phyloP scores from a whole-genome alignment of 2,888 invertebrate species.

The Phlogophora meticulosa region DNA sequence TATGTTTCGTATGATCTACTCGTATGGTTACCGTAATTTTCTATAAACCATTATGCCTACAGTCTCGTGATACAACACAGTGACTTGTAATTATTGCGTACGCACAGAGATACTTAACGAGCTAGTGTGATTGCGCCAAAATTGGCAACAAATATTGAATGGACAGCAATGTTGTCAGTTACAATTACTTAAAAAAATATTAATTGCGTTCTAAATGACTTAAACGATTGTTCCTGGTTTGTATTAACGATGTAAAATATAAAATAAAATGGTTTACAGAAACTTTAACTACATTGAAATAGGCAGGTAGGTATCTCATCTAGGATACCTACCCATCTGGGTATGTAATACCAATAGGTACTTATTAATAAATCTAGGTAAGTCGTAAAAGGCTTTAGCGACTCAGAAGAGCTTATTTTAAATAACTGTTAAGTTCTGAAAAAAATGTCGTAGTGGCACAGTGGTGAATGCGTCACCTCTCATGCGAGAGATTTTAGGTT shows the following conservation, averaged over 20 bases:
- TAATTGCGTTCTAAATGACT: slow-evolving; percentile 11
- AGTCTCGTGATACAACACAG: slow-evolving; percentile 43
- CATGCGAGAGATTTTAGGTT: too few species aligned
- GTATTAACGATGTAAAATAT: neutral
- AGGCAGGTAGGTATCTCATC: too few species aligned
- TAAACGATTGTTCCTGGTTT: neutral
- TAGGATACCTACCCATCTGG: too few species aligned
- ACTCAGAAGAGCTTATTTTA: too few species aligned
- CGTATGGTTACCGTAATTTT: slow-evolving; percentile 51
- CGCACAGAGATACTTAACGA: slow-evolving; percentile 16
- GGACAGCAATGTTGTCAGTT: slow-evolving; percentile 10
- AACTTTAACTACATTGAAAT: too few species aligned
- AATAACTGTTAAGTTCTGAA: too few species aligned
- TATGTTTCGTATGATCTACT: slow-evolving; percentile 35
- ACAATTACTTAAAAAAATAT: neutral
- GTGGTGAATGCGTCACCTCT: too few species aligned
- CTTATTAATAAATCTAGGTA: too few species aligned
- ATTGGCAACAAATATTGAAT: slow-evolving; percentile 34
- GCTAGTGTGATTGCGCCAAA: slow-evolving; percentile 27
- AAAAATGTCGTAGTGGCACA: too few species aligned
- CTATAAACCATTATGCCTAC: slow-evolving; percentile 50
- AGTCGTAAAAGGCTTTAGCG: too few species aligned
- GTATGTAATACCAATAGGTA: too few species aligned
- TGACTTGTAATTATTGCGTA: slow-evolving; percentile 56
- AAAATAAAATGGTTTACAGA: too few species aligned